phyloP scores from a whole-genome alignment of 2,113 vertebrate genomes.

The Tor tambroides region DNA sequence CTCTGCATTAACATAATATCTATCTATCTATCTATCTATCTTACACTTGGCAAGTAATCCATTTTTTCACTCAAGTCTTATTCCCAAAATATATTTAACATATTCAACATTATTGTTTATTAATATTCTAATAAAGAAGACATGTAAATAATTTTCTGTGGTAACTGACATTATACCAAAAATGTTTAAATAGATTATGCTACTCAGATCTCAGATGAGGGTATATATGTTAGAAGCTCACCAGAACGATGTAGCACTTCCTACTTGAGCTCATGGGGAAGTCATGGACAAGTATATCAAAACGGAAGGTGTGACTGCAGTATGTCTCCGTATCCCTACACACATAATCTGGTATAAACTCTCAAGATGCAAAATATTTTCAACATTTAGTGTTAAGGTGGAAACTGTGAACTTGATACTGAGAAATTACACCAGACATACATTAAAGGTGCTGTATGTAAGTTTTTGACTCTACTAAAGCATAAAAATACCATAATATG shows the following conservation, averaged over 20 bases:
- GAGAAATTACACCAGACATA: neutral
- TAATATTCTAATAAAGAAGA: neutral
- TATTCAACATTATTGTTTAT: neutral
- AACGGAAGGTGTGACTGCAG: neutral
- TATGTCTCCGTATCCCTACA: neutral
- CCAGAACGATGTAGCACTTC: neutral
- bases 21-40: too few species aligned
- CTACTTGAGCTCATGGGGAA: neutral
- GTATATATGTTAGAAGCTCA: neutral
- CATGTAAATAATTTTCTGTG: neutral
- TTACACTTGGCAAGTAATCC: too few species aligned
- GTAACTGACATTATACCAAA: neutral
- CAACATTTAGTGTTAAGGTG: neutral
- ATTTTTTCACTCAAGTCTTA: too few species aligned
- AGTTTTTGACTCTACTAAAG: too few species aligned
- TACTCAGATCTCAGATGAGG: neutral
- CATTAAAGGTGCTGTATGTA: too few species aligned
- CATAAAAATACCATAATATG: too few species aligned
- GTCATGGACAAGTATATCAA: neutral
- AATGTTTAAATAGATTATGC: neutral
- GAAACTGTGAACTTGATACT: neutral
- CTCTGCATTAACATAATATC: too few species aligned
- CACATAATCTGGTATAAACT: neutral
- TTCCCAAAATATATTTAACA: too few species aligned
- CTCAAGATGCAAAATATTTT: neutral